Evolutionary conservation across 1,140 invertebrate genomes (phyloP), one percentile per base, ranked within the genome.

Genomic region (Lordiphosa clarofinis): DNA sequence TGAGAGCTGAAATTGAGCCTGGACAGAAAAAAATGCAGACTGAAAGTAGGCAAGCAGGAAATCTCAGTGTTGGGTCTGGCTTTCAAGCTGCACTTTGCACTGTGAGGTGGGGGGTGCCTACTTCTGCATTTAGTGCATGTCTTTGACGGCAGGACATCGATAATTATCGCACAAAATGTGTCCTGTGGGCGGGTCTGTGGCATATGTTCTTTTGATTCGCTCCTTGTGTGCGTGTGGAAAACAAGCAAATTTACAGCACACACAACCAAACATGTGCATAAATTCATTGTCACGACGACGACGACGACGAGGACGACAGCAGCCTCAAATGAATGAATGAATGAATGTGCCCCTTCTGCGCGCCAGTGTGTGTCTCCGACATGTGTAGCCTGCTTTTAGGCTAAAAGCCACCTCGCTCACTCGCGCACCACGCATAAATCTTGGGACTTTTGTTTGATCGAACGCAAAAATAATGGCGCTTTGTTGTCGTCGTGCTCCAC

Each of bases 231-330:
- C 11, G 49, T 65, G 61, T 56, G 48, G 68, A 57, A 68, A 68
- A 68, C 64, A 68, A 68, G 64, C 39, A 67, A 52, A 67, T 67
- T 67, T 67, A 67, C 64, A 67, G 46, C 46, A 38, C 21, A 9
- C 19, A 53, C 7, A 33, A 12, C 46, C 56, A 81, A 33, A 57
- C 43, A 49, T 82, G 66, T 75, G 75, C 76, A 79, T 79, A 79
- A 79, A 79, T 79, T 79, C 75, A 79, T 79, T 79, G 76, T 79
- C 55, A 82, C 56, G n/a, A n/a, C n/a, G n/a, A n/a, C n/a, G n/a
- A n/a, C n/a, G n/a, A n/a, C n/a, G n/a, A n/a, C n/a, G n/a, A n/a
- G n/a, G 50, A 71, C 54, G 68, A 63, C 69, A 59, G 60, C 42
- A 74, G 69, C 73, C 67, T 72, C 67, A 72, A n/a, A n/a, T n/a